Evolutionary conservation across 1,140 invertebrate genomes (phyloP).

Genomic region (Trichogramma pretiosum): DNA sequence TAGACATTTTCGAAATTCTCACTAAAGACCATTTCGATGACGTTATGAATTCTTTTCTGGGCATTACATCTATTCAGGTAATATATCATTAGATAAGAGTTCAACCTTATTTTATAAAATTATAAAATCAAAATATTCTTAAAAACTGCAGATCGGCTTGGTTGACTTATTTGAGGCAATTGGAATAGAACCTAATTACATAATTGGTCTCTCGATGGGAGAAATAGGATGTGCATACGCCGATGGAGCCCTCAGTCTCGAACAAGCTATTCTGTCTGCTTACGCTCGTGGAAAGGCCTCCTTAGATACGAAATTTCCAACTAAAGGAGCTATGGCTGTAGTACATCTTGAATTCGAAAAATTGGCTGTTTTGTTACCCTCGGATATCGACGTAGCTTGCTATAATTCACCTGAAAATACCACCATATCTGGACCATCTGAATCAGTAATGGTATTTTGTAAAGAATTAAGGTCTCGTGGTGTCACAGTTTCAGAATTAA

Average conservation of each 20-base stretch:
- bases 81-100: conserved; percentile 28
- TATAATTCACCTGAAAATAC: conserved; percentile 79
- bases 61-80: conserved; percentile 36
- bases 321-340: conserved; percentile 46
- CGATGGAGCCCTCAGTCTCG: conserved; percentile 72
- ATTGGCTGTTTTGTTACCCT: conserved; percentile 52
- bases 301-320: conserved; percentile 43
- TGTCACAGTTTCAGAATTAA: background rate
- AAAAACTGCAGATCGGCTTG: conserved; percentile 59
- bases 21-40: conserved; percentile 48
- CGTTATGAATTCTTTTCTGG: conserved; percentile 40
- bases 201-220: conserved; percentile 79
- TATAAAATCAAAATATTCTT: conserved; percentile 42
- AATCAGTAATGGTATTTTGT: too few relatives aligned
- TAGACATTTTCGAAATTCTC: conserved; percentile 53
- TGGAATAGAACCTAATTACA: conserved; percentile 69
- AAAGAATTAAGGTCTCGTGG: conserved; percentile 42
- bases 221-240: conserved; percentile 85
- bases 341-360: conserved; percentile 42
- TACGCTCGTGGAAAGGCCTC: conserved; percentile 54
- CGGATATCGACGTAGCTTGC: conserved; percentile 73
- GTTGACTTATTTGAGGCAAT: conserved; percentile 65
- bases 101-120: conserved; percentile 31
- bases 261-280: conserved; percentile 73
- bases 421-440: conserved; percentile 79